Percentiles rank a stretch among this genome's conserved stretches.
Evolutionary conservation across 1,140 invertebrate genomes (phyloP).

Genomic region (Drosophila busckii): DNA sequence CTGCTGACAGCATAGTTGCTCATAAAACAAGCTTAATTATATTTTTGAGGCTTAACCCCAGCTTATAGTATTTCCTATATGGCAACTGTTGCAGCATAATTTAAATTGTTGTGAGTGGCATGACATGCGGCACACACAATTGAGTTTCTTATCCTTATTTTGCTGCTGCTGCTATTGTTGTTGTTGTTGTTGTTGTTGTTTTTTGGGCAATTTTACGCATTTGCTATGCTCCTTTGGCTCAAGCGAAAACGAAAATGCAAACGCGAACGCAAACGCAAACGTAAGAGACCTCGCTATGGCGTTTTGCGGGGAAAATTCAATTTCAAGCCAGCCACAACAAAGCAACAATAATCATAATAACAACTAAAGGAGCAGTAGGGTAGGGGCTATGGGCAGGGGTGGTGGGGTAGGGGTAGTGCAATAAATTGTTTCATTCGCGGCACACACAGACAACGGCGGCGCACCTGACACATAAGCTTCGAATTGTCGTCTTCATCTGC

Average conservation of each 20-base stretch:
- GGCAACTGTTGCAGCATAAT: no score
- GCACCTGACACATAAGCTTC: conserved; percentile 69
- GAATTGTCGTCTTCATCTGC: conserved; percentile 67
- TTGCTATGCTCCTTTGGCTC: conserved; percentile 6
- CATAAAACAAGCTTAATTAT: no score
- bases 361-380: background rate
- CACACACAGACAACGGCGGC: no score
- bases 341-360: conserved; percentile 17
- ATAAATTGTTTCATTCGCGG: conserved; percentile 72
- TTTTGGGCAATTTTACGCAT: conserved; percentile 21
- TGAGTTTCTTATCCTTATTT: conserved; percentile 27
- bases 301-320: conserved; percentile 52
- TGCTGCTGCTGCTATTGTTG: no score
- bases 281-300: conserved; percentile 30
- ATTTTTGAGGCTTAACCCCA: no score
- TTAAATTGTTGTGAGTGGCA: background rate
- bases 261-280: background rate
- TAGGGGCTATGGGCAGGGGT: conserved; percentile 15
- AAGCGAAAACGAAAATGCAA: background rate
- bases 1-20: no score
- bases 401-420: conserved; percentile 46
- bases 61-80: no score
- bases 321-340: conserved; percentile 51
- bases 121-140: conserved; percentile 21
- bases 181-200: background rate